These are phyloP conservation scores for Lypha dubia DNA, from an alignment of 2,888 invertebrate genomes.

Conservation along the genomic window DNA sequence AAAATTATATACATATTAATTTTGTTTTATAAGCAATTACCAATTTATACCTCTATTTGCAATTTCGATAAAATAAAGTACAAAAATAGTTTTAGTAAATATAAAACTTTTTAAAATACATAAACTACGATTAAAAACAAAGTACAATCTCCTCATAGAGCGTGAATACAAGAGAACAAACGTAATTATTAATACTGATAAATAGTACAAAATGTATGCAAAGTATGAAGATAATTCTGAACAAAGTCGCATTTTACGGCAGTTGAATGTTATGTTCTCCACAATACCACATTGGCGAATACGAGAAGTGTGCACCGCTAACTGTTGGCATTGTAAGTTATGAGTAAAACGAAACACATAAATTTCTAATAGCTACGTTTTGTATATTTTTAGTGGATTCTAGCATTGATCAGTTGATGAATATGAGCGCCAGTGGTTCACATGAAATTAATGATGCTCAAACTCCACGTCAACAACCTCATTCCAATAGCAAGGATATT, in stretches of 20 bases:
- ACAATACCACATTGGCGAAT: slow-evolving; percentile 55
- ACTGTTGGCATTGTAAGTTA: slow-evolving; percentile 73
- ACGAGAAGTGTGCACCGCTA: slow-evolving; percentile 57
- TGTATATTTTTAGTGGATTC: slow-evolving; percentile 70
- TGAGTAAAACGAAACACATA: too few species aligned
- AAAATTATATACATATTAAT: slow-evolving; percentile 8
- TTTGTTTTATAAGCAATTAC: slow-evolving; percentile 45
- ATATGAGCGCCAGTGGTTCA: background rate
- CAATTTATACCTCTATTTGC: background rate
- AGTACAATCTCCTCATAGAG: background rate
- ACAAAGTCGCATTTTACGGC: slow-evolving; percentile 63
- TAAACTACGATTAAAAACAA: background rate
- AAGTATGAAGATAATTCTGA: slow-evolving; percentile 37
- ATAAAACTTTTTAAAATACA: background rate
- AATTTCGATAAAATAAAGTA: background rate
- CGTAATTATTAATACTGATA: background rate
- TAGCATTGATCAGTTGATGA: slow-evolving; percentile 73
- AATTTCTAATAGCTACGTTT: background rate
- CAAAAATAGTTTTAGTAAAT: background rate
- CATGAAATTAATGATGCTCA: slow-evolving; percentile 14
- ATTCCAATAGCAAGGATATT: background rate
- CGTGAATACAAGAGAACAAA: slow-evolving; percentile 14
- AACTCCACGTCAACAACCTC: background rate
- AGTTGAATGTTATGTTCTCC: slow-evolving; percentile 74
- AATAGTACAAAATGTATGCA: slow-evolving; percentile 49